These are phyloP conservation scores for Drosophila kurseongensis DNA, from an alignment of 1,140 invertebrate species.

Conservation along the genomic window DNA sequence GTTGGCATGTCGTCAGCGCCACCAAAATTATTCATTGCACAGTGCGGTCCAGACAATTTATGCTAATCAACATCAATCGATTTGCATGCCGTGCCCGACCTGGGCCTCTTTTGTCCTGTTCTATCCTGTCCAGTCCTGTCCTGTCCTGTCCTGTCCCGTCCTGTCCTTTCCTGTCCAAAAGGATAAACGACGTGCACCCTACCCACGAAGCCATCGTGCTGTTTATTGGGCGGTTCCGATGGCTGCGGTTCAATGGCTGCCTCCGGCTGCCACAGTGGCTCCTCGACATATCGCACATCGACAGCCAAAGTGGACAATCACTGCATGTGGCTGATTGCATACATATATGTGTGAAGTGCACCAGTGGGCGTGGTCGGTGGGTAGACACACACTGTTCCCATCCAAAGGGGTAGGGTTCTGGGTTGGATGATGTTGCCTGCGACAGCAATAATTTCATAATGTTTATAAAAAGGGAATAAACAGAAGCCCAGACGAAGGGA, in stretches of 20 bases:
- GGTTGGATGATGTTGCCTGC: conserved; percentile 32
- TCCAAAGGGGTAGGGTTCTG: conserved; percentile 1
- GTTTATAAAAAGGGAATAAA: conserved; percentile 50
- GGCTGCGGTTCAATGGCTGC: conserved; percentile 56
- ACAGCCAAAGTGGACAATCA: conserved; percentile 72
- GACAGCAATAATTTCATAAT: conserved; percentile 73
- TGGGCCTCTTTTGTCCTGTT: conserved; percentile 16
- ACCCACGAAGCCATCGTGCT: conserved; percentile 11
- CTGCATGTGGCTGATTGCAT: conserved; percentile 75
- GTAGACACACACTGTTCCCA: conserved; percentile 25
- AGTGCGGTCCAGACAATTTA: conserved; percentile 84
- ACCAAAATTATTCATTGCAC: conserved; percentile 82
- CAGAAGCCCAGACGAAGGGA: conserved; percentile 3
- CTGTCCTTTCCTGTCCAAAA: conserved; percentile 6
- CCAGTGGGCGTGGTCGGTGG: conserved; percentile 19
- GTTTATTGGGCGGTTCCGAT: conserved; percentile 75
- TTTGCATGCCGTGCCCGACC: conserved; percentile 66
- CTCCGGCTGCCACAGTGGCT: conserved; percentile 19
- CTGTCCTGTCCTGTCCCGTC: conserved; percentile 6
- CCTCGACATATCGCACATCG: conserved; percentile 30
- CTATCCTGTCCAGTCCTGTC: neutral
- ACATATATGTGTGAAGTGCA: conserved; percentile 9
- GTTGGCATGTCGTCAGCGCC: conserved; percentile 60
- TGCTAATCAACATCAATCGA: conserved; percentile 84
- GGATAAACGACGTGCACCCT: conserved; percentile 52